Evolutionary conservation across 1,140 invertebrate species (phyloP), one percentile per base, ranked within the genome.

Genomic region (Octopus bimaculoides): DNA sequence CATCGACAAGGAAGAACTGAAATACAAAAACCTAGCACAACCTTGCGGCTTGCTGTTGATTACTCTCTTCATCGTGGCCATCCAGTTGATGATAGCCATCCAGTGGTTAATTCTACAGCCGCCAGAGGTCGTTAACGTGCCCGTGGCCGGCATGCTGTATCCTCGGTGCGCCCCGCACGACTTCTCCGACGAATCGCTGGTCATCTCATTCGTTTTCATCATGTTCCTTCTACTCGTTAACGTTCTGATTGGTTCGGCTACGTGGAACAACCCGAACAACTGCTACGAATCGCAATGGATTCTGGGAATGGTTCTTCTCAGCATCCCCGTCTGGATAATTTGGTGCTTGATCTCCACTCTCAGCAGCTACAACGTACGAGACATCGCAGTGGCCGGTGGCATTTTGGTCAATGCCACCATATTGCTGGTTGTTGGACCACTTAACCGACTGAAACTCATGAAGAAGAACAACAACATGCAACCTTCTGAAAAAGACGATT

Each of bases 171-270:
- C 83, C 5, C 87, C 87, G 9, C 78, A 85, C 76, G 83, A 87
- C 26, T 88, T 87, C 66, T 91, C 91, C 79, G 90, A 92, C 83
- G 85, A 88, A 54, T 89, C 90, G 54, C 87, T 92, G 7, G 87
- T 92, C 26, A 83, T 92, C 20, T 91, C 91, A 0, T 85, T 92
- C 7, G 84, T 90, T 6, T 92, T 92, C 80, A 86, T 91, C n/a
- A 90, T 92, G 88, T 84, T 91, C 17, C 87, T 92, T 2, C 87
- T 92, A 12, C 82, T 88, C 12, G 84, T 91, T 14, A 89, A 87
- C 12, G 83, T 90, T 5, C 80, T 91, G 41, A 87, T 92, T 80
- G 88, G 90, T 10, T 54, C 90, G 8, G 79, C 87, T 26, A 88
- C 89, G 12, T 90, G 89, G 86, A 77, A 81, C 84, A 77, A 86